These are phyloP conservation scores for Hyperopisus bebe DNA, from an alignment of 2,113 vertebrate species.

Conservation along the genomic window DNA sequence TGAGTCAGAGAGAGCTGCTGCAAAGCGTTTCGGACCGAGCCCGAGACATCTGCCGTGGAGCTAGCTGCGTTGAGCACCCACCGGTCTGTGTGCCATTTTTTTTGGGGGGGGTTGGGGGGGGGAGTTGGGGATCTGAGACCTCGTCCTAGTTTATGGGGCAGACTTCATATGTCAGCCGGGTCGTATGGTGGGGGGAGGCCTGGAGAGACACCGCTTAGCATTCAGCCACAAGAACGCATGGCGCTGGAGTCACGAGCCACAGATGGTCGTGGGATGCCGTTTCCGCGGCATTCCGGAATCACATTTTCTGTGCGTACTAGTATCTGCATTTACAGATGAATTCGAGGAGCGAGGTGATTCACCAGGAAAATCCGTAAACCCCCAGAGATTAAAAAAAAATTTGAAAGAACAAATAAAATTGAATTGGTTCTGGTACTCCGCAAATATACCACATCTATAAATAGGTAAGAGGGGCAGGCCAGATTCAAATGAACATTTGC, in stretches of 20 bases:
- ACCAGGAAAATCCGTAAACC: not conserved
- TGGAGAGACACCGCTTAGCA: not conserved
- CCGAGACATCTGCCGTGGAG: not conserved
- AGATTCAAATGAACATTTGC: not conserved
- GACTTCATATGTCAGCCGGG: not conserved
- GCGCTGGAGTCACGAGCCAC: not conserved
- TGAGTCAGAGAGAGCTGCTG: not conserved
- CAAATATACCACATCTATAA: not conserved
- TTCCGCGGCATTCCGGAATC: not conserved
- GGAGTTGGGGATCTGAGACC: not conserved
- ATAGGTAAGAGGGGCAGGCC: not conserved
- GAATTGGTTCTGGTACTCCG: not conserved
- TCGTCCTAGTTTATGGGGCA: not conserved
- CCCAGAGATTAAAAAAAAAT: not conserved
- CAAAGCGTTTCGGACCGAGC: not conserved
- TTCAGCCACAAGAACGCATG: not conserved
- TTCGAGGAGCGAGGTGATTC: not conserved
- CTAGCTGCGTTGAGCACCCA: not conserved
- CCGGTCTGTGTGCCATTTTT: not conserved
- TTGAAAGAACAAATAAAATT: not conserved
- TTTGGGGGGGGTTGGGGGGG: too few species aligned
- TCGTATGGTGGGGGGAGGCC: not conserved
- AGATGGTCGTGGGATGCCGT: not conserved
- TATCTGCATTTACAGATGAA: not conserved
- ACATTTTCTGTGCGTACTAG: not conserved